Base-by-base conservation (phyloP, 2,888 invertebrate genomes). In the Eupithecia inturbata region DNA sequence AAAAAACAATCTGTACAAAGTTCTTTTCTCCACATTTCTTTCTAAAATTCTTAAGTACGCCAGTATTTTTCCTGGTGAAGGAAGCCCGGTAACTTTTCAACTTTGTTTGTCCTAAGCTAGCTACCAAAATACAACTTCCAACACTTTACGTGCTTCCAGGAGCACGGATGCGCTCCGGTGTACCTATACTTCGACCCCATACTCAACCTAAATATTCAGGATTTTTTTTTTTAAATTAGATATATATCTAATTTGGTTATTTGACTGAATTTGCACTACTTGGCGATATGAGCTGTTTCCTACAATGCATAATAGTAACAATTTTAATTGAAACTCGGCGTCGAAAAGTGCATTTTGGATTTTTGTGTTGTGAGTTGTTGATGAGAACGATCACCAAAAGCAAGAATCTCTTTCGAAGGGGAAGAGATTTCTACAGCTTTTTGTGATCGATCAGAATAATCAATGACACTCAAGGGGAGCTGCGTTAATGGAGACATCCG, bases 401-500 rank as follows among this genome's bases (percentile, higher is more conserved):
- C n/a, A 1, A 41, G 1, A 14, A 41, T 45, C 49, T n/a, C 7
- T 22, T 12, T 53, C 12, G 12, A 22, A 9, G 26, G 26, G 26
- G 57, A 80, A 81, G 66, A 26, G 22, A 12, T 70, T 60, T 79
- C 80, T 82, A 80, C 78, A 81, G 83, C 82, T 85, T 87, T 83
- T 85, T 85, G 85, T 87, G 84, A 83, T 84, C 83, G 87, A 91
- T 92, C 88, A 89, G 87, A 86, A 86, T 87, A 88, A 91, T 91
- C 86, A 85, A 87, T 88, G 83, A 79, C n/a, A 80, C 82, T 80
- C 81, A 83, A 83, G 87, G 85, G 88, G 88, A 85, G 63, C 80
- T 69, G 89, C 86, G 93, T 91, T 93, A 93, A 94, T 92, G 87
- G 93, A 94, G 86, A 92, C 88, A 92, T 94, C 94, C 94, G 89